phyloP scores from a whole-genome alignment of 30 jellyfish, hydroid and myxozoan species.

The Aurelia coerulea region DNA sequence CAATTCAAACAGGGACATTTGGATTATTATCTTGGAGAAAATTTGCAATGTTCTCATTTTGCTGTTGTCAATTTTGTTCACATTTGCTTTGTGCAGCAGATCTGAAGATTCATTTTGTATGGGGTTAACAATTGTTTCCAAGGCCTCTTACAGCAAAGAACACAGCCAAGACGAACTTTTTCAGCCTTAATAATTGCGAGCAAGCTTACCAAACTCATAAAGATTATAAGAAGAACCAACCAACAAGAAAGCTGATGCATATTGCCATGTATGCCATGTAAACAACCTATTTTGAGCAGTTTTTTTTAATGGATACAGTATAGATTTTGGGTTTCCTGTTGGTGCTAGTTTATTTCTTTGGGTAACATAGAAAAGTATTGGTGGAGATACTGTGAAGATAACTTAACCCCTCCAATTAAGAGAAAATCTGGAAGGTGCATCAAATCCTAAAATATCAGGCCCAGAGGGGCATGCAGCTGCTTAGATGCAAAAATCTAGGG shows the following conservation, averaged over 20 bases:
- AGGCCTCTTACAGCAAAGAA: slow-evolving; percentile 28
- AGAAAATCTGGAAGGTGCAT: no score
- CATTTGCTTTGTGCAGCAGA: slow-evolving; percentile 21
- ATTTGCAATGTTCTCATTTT: slow-evolving; percentile 1
- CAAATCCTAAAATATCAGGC: no score
- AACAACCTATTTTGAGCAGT: not conserved
- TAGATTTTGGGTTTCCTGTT: not conserved
- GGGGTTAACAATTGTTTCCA: slow-evolving; percentile 20
- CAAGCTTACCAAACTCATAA: slow-evolving; percentile 9
- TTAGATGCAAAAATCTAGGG: no score
- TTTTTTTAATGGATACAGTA: not conserved
- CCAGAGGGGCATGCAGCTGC: no score
- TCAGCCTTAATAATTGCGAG: slow-evolving; percentile 6
- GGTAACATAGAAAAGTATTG: not conserved
- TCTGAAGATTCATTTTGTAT: slow-evolving; percentile 7
- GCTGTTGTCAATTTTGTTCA: not conserved
- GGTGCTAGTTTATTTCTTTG: slow-evolving; percentile 6
- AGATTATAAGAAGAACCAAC: not conserved
- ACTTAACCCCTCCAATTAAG: not conserved
- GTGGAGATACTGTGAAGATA: not conserved
- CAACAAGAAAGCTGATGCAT: slow-evolving; percentile 2
- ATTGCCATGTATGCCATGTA: not conserved
- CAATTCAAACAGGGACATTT: not conserved
- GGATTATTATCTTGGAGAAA: not conserved
- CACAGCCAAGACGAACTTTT: not conserved